Percentiles rank a stretch among this genome's conserved stretches.
These are phyloP conservation scores for Strigamia transsilvanica DNA, from an alignment of 2,888 invertebrate species.

Conservation along the genomic window DNA sequence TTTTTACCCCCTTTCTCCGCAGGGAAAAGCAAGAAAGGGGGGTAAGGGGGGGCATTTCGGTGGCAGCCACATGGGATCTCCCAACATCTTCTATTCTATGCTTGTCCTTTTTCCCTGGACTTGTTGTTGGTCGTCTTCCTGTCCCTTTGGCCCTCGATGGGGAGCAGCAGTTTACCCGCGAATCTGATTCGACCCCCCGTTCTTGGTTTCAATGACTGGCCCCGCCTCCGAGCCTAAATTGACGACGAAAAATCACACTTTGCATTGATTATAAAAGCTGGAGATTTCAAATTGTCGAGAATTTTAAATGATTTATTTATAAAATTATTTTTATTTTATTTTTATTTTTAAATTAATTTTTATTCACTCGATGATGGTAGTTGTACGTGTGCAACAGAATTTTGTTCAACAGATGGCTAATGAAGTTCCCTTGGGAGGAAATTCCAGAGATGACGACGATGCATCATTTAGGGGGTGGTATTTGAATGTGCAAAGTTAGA, in stretches of 20 bases:
- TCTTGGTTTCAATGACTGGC: slow-evolving; percentile 14
- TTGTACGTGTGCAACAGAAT: slow-evolving; percentile 17
- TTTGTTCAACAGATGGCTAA: slow-evolving; percentile 49
- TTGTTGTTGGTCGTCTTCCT: slow-evolving; percentile 43
- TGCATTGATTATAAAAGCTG: neutral
- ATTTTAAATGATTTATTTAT: no score
- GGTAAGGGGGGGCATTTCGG: slow-evolving; percentile 23
- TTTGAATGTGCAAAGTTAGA: neutral
- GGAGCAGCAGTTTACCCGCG: slow-evolving; percentile 37
- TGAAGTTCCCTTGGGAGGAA: slow-evolving; percentile 46
- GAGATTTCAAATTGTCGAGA: neutral
- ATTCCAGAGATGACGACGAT: slow-evolving; percentile 49
- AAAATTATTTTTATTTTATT: no score
- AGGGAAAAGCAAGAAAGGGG: slow-evolving; percentile 28
- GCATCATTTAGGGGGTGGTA: slow-evolving; percentile 44
- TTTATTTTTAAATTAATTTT: neutral
- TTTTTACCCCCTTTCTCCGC: slow-evolving; percentile 43
- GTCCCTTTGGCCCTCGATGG: slow-evolving; percentile 19
- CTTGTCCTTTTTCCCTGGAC: slow-evolving; percentile 9
- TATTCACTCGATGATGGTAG: slow-evolving; percentile 14
- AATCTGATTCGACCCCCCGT: slow-evolving; percentile 34
- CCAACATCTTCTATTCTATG: slow-evolving; percentile 30
- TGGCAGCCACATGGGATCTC: slow-evolving; percentile 40
- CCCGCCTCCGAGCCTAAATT: slow-evolving; percentile 20
- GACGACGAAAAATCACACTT: neutral